A percentile compares a stretch with the other conserved stretches of the same genome.
phyloP scores from a whole-genome alignment of 2,888 invertebrate species.

The Zaprionus bogoriensis region DNA sequence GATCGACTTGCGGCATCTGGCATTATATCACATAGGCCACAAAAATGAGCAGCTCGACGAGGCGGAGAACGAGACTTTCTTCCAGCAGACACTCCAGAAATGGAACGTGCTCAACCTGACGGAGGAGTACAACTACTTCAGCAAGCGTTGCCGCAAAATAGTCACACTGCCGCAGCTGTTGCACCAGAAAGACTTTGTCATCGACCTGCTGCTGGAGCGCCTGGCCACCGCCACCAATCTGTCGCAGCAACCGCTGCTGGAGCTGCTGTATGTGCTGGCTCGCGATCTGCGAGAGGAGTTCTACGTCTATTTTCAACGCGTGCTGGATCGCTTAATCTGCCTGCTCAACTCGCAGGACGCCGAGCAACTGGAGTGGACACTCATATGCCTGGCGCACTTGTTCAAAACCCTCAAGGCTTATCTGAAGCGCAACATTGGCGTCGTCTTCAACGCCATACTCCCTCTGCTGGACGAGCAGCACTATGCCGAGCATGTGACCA shows the following conservation, averaged over 20 bases:
- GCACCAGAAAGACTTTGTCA: slow-evolving; percentile 90
- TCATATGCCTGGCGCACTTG: slow-evolving; percentile 93
- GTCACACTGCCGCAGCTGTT: slow-evolving; percentile 93
- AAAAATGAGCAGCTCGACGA: slow-evolving; percentile 87
- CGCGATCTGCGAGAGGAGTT: slow-evolving; percentile 95
- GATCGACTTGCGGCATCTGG: slow-evolving; percentile 91
- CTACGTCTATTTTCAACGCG: slow-evolving; percentile 91
- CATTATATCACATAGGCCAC: slow-evolving; percentile 92
- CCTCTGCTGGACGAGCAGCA: slow-evolving; percentile 90
- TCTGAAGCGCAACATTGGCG: slow-evolving; percentile 90
- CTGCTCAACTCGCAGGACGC: slow-evolving; percentile 90
- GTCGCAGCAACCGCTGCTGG: slow-evolving; percentile 91
- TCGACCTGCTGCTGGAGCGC: slow-evolving; percentile 89
- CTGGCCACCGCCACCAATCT: slow-evolving; percentile 88
- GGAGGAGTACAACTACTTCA: slow-evolving; percentile 90
- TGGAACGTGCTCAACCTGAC: slow-evolving; percentile 95
- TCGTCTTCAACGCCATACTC: slow-evolving; percentile 88
- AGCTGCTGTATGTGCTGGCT: slow-evolving; percentile 92
- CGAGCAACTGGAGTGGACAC: slow-evolving; percentile 93
- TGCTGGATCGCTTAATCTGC: slow-evolving; percentile 89
- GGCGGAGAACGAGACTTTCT: slow-evolving; percentile 88
- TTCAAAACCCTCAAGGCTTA: slow-evolving; percentile 95
- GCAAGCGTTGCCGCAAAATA: slow-evolving; percentile 88
- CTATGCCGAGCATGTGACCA: slow-evolving; percentile 91
- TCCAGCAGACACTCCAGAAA: slow-evolving; percentile 91